Evolutionary conservation across 2,888 invertebrate genomes (phyloP), one percentile per base, ranked within the genome.

Genomic region (Dexiosoma caninum): DNA sequence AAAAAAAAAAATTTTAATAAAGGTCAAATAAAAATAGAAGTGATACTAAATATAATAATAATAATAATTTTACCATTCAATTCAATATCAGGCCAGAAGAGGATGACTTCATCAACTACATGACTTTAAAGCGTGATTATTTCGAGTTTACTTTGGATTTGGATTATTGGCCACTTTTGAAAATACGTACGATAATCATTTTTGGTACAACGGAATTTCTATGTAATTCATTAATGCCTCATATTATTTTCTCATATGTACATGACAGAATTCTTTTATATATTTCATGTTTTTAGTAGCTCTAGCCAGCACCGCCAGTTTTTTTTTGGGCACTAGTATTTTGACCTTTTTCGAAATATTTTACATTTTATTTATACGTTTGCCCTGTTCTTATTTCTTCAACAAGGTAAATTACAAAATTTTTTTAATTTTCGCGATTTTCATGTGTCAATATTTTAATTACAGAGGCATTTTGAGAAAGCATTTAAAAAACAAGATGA

Each of bases 291-390:
- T n/a, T 32, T 21, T 12, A 40, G 81, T 81, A 10, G 62, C 78
- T 2, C 21, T 78, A 0, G 59, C 57, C 21, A 78, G 81, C 21
- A 19, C 69, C 1, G 66, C 66, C 14, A 70, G 74, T n/a, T 49
- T 81, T 4, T 74, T 74, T 53, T 10, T 78, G 19, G 81, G 81
- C 23, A 53, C 49, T 40, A 81, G 81, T 53, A 46, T 70, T n/a
- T 23, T 78, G 44, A 60, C 70, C 3, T 8, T 14, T 14, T 4
- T 75, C 10, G 81, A 81, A 44, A 37, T 35, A 3, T 35, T 78
- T 42, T 81, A 78, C 23, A 42, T 30, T 32, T 10, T 66, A 1
- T 53, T 70, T n/a, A 19, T 81, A 44, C 60, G 81, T 1, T 55
- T 46, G n/a, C 9, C 16, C 6, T 78, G 16, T n/a, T 70, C 62